Base-by-base conservation (phyloP, 2,113 vertebrate genomes). In the Dryoscopus gambensis region DNA sequence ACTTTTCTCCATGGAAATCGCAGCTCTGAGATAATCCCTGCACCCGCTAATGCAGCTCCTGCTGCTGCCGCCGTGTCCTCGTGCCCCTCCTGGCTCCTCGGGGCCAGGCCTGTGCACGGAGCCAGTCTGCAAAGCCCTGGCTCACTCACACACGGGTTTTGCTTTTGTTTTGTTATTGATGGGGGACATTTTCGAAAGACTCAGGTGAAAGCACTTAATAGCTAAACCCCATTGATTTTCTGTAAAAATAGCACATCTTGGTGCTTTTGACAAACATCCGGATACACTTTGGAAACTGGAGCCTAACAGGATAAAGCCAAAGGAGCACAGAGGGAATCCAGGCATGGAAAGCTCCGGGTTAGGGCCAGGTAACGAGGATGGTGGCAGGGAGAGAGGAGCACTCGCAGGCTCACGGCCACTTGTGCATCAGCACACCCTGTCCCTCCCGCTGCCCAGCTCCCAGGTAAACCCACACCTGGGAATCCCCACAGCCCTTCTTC, bases 221-320 rank as follows among this genome's bases (percentile, higher is more conserved):
- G 92, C 75, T 67, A 52, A 94, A 94, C 17, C 35, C 35, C 93
- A 97, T 90, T 88, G 90, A 95, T 93, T 94, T 96, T 83, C 75
- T 81, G 92, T 83, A 90, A 83, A 94, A 97, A 90, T 2, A 87
- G 82, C 76, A 31, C 90, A 86, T 44, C 85, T 21, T 2, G 64
- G 87, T 49, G 87, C 85, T 90, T 44, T 19, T 74, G 71, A 90
- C 85, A 59, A 77, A 77, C 70, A 55, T 39, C 52, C 0, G 0
- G 71, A 52, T 21, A 56, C 31, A 28, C 84, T 60, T 27, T 57
- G 77, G 89, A 83, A 55, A 47, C 5, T 30, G 35, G 33, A 93
- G 67, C 67, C 82, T 63, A 14, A 80, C 90, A 83, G 79, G 78
- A 47, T 46, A 30, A 93, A 94, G 84, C 27, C 89, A 91, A 91